These are phyloP conservation scores for Equus quagga DNA, from an alignment of 2,113 vertebrate genomes.

Conservation along the genomic window DNA sequence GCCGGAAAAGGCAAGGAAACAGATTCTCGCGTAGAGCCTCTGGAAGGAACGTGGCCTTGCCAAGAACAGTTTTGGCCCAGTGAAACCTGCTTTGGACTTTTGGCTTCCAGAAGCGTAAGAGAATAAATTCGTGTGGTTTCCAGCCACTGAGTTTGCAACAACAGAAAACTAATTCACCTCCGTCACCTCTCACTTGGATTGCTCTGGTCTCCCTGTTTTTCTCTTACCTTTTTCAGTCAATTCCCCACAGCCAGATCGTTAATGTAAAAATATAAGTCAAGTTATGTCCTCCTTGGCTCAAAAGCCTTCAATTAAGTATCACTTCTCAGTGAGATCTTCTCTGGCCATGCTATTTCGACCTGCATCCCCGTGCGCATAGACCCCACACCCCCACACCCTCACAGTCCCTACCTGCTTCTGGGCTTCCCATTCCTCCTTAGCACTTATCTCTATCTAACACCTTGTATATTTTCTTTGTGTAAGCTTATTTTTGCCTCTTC, in stretches of 20 bases:
- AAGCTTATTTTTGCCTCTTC: not conserved
- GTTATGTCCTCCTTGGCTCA: not conserved
- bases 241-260: not conserved
- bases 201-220: not conserved
- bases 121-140: not conserved
- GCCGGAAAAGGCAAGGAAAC: not conserved
- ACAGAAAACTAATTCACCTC: not conserved
- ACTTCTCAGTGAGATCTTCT: not conserved
- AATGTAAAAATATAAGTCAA: not conserved
- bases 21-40: not conserved
- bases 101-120: not conserved
- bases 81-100: not conserved
- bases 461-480: not conserved
- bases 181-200: not conserved
- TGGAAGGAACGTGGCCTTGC: fast-evolving
- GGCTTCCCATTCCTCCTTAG: not conserved
- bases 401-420: too few relatives aligned
- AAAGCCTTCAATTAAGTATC: not conserved
- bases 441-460: not conserved
- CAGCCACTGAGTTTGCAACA: not conserved
- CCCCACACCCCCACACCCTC: too few relatives aligned
- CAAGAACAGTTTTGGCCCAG: not conserved
- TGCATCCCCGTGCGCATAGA: not conserved
- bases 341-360: not conserved
- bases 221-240: not conserved